Evolutionary conservation across 2,888 invertebrate species (phyloP).

Genomic region (Spodoptera exigua): DNA sequence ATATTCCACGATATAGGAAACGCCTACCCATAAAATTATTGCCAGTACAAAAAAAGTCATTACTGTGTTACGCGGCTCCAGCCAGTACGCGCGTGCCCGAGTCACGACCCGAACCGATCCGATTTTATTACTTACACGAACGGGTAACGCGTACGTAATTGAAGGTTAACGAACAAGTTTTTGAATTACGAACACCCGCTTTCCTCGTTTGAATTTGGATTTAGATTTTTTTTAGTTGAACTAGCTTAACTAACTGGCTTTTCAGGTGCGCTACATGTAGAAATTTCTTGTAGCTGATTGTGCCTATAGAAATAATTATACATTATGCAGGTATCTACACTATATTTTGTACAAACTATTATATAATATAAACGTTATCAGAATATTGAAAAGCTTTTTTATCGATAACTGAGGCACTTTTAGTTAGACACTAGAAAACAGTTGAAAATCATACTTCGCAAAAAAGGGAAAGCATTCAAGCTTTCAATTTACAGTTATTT

Average conservation of each 20-base stretch:
- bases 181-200: constrained; percentile 33
- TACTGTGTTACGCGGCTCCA: constrained; percentile 56
- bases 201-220: constrained; percentile 14
- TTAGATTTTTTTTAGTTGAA: background rate
- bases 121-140: constrained; percentile 54
- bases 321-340: too few relatives aligned
- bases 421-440: too few relatives aligned
- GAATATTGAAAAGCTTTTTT: too few relatives aligned
- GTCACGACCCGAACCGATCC: constrained; percentile 51
- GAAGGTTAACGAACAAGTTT: constrained; percentile 55
- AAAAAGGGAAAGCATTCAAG: too few relatives aligned
- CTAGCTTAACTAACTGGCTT: background rate
- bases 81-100: constrained; percentile 52
- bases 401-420: too few relatives aligned
- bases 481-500: too few relatives aligned
- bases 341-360: too few relatives aligned
- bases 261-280: constrained; percentile 1
- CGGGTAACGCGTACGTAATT: constrained; percentile 49
- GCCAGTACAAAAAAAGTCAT: constrained; percentile 52
- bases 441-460: too few relatives aligned
- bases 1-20: constrained; percentile 50
- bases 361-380: too few relatives aligned
- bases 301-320: too few relatives aligned
- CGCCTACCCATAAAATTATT: constrained; percentile 54
- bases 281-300: background rate